Conservation (phyloP, 2,888 invertebrate species). For the Syritta pipiens region DNA sequence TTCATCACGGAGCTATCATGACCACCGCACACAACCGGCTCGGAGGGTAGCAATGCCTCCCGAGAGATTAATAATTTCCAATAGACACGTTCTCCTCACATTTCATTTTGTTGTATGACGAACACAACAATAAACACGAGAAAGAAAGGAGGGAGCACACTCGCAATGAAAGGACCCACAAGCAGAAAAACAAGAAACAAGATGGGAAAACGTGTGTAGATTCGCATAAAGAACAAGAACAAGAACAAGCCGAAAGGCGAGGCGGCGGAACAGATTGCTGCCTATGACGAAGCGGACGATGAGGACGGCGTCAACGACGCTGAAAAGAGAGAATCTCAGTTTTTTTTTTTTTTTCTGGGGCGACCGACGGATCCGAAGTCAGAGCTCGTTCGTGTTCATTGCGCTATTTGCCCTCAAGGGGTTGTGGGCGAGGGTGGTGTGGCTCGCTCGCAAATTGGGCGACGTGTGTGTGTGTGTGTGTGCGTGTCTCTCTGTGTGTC, state of each 20-base stretch:
- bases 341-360: no score
- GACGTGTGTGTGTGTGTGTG: constrained; percentile 1
- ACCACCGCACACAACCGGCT: constrained; percentile 23
- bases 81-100: constrained; percentile 65
- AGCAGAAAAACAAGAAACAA: constrained; percentile 22
- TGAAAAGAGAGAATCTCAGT: constrained; percentile 23
- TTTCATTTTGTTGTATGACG: constrained; percentile 64
- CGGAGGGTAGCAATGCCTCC: constrained; percentile 43
- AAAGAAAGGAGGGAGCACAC: not conserved
- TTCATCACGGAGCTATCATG: constrained; percentile 46
- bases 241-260: constrained; percentile 27
- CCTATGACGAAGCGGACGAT: not conserved
- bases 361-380: constrained; percentile 2
- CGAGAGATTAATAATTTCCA: constrained; percentile 67
- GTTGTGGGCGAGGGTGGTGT: not conserved
- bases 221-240: constrained; percentile 12
- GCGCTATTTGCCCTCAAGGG: not conserved
- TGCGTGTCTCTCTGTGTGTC: no score
- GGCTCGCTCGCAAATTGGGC: constrained; percentile 33
- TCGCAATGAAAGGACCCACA: constrained; percentile 15
- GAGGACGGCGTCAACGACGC: no score
- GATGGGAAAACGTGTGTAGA: constrained; percentile 59
- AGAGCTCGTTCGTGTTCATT: constrained; percentile 17
- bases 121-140: constrained; percentile 53
- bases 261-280: constrained; percentile 38